Conservation (phyloP, 2,113 vertebrate species). For the Lathamus discolor region DNA sequence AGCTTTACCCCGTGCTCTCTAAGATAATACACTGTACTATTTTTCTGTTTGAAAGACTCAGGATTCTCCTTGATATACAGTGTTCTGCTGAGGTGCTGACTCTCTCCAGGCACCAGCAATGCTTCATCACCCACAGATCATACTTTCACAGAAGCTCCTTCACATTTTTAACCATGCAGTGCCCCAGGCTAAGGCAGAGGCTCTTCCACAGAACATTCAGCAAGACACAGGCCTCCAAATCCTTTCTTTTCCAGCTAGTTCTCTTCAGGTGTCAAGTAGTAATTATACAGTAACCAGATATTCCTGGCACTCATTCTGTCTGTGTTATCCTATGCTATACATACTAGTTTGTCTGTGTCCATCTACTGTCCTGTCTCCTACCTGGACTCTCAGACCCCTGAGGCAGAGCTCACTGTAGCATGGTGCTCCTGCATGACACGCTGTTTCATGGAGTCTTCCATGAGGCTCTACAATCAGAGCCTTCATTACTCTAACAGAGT, state of each 20-base stretch:
- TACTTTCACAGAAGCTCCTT: background rate
- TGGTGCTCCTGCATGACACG: fast-evolving
- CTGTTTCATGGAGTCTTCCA: background rate
- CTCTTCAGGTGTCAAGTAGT: background rate
- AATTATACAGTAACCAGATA: background rate
- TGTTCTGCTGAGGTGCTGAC: background rate
- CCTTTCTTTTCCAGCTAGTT: background rate
- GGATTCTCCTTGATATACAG: background rate
- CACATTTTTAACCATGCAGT: background rate
- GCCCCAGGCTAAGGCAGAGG: background rate
- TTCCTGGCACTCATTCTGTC: background rate
- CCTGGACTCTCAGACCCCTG: background rate
- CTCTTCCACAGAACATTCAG: background rate
- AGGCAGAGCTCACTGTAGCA: background rate
- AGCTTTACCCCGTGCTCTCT: background rate
- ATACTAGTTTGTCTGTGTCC: background rate
- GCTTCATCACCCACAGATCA: background rate
- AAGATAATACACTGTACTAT: background rate
- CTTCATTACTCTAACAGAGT: background rate
- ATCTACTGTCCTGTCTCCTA: background rate
- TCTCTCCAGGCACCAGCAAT: background rate
- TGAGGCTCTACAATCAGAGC: background rate
- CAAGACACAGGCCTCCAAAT: background rate
- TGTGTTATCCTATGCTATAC: fast-evolving
- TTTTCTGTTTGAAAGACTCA: background rate